These are phyloP conservation scores for Torymus texanus DNA, from an alignment of 2,888 invertebrate genomes.

Conservation along the genomic window DNA sequence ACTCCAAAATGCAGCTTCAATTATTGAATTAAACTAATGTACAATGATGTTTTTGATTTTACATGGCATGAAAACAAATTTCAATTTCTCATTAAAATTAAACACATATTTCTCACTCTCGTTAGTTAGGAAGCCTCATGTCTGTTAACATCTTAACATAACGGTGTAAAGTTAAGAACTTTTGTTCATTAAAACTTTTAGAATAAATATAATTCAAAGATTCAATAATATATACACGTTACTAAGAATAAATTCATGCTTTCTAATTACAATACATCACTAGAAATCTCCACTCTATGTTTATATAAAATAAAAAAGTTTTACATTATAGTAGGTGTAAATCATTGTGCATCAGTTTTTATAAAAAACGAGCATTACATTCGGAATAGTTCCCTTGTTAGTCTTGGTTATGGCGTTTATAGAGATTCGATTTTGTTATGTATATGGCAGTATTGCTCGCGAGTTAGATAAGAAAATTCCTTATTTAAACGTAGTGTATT, in stretches of 20 bases:
- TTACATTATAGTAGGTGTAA: neutral
- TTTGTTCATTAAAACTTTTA: too few relatives aligned
- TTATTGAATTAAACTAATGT: slow-evolving; percentile 13
- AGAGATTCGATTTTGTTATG: slow-evolving; percentile 22
- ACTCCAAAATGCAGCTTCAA: slow-evolving; percentile 19
- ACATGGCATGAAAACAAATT: too few relatives aligned
- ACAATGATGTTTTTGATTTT: slow-evolving; percentile 12
- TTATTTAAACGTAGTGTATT: slow-evolving; percentile 51
- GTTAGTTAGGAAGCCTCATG: too few relatives aligned
- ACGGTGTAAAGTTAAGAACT: too few relatives aligned
- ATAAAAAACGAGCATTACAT: slow-evolving; percentile 29
- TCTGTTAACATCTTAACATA: too few relatives aligned
- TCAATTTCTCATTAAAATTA: too few relatives aligned
- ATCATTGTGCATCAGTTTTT: slow-evolving; percentile 39
- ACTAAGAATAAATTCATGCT: too few relatives aligned
- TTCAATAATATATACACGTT: too few relatives aligned
- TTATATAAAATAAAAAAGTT: slow-evolving; percentile 3
- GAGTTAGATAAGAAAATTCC: slow-evolving; percentile 48
- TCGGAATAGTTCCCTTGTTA: slow-evolving; percentile 35
- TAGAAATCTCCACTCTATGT: neutral
- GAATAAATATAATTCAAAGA: too few relatives aligned
- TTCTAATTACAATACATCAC: too few relatives aligned
- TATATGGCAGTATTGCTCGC: slow-evolving; percentile 61
- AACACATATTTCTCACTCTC: too few relatives aligned
- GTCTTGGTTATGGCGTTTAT: slow-evolving; percentile 48